A percentile compares a stretch with the other conserved stretches of the same genome.
Conservation (phyloP, 1,140 invertebrate genomes). For the Philopotamus ludificatus region DNA sequence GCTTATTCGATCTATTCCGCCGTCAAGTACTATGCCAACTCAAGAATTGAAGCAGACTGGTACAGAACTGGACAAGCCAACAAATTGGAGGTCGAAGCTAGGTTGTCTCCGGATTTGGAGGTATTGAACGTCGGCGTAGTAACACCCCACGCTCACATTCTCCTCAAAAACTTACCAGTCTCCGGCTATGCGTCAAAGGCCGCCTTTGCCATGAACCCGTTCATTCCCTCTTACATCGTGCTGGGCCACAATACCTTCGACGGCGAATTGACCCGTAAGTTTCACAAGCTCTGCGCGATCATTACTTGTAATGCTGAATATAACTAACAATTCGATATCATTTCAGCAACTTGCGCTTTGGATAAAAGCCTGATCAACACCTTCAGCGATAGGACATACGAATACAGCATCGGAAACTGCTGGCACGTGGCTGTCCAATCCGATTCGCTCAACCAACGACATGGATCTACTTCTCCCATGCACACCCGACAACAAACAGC, state of each 20-base stretch:
- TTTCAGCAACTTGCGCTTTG: slow-evolving; percentile 59
- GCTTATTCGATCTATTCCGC: slow-evolving; percentile 47
- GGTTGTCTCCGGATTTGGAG: slow-evolving; percentile 48
- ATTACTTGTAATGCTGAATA: background rate
- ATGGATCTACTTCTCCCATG: background rate
- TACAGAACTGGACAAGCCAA: slow-evolving; percentile 44
- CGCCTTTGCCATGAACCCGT: slow-evolving; percentile 50
- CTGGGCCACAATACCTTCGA: slow-evolving; percentile 46
- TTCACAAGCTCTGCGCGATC: background rate
- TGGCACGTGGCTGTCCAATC: slow-evolving; percentile 64
- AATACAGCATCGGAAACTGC: slow-evolving; percentile 54
- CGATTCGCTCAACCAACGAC: slow-evolving; percentile 44
- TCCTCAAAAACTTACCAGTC: too few species aligned
- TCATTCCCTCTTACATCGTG: slow-evolving; percentile 47
- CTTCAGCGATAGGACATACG: slow-evolving; percentile 62
- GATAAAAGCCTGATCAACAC: slow-evolving; percentile 58
- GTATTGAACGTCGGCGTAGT: slow-evolving; percentile 49
- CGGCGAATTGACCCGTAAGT: slow-evolving; percentile 54
- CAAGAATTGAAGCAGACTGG: slow-evolving; percentile 47
- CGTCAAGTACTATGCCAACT: slow-evolving; percentile 44
- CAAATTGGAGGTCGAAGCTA: slow-evolving; percentile 51
- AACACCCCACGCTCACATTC: too few species aligned
- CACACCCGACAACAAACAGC: slow-evolving; percentile 43
- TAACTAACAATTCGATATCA: too few species aligned
- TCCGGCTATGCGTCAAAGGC: slow-evolving; percentile 26